Evolutionary conservation across 2,797 vertebrate genomes (phyloP).

Genomic region (Phoeniculus purpureus): DNA sequence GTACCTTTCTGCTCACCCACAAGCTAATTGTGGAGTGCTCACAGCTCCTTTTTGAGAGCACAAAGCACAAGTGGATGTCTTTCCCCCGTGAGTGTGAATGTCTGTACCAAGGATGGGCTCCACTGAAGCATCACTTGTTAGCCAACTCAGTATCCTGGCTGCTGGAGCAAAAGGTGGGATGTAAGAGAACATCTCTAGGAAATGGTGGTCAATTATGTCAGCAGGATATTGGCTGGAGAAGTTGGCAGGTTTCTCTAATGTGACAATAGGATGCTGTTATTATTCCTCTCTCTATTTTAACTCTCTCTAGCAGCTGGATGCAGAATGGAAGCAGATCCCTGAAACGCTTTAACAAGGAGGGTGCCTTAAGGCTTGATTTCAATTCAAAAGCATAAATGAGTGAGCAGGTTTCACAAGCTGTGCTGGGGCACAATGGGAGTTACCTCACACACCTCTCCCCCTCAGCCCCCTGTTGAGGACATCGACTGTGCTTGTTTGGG

Average conservation of each 20-base stretch:
- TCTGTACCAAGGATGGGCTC: neutral
- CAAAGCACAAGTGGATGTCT: neutral
- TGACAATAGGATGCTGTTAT: neutral
- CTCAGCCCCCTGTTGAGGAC: neutral
- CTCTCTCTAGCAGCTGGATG: neutral
- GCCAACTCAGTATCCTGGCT: neutral
- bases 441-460: neutral
- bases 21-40: accelerated
- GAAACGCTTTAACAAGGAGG: neutral
- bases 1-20: neutral
- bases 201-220: accelerated
- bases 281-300: neutral
- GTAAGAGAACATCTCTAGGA: neutral
- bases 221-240: neutral
- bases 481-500: neutral
- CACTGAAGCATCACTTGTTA: neutral
- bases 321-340: neutral
- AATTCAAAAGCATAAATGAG: neutral
- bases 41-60: neutral
- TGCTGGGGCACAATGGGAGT: neutral
- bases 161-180: neutral
- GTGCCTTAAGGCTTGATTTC: neutral
- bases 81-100: accelerated
- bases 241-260: accelerated
- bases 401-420: neutral